Base-by-base conservation (phyloP, 2,888 invertebrate genomes). In the Chydorus sphaericus region DNA sequence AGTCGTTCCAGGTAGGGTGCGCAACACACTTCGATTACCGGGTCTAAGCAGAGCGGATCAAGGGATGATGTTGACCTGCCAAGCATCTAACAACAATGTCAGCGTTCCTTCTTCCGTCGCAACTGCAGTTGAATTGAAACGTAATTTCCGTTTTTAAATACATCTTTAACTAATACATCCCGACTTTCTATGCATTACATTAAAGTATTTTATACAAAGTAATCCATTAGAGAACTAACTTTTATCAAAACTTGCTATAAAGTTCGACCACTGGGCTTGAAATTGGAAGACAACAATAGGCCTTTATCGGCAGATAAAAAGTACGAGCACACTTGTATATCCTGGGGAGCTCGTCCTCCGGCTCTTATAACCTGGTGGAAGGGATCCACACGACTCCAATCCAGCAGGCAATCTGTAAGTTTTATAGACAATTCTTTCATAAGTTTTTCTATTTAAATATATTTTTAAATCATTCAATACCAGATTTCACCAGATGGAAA, bases 281-380 rank as follows among this genome's bases (percentile, higher is more conserved):
- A 80, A 65, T 85, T 91, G 65, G 75, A 80, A 65, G 80, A 73
- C 72, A 77, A 62, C 71, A 79, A 64, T 74, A 74, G 64, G 58
- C 81, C 83, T 48, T 76, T 91, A 66, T 82, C 85, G 53, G 88
- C 90, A 11, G 89, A 88, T 66, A 80, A 83, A 58, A 76, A 83
- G 54, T 89, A 88, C 72, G 84, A 86, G 69, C 81, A 89, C 58
- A 77, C 81, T 55, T 90, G 90, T 67, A 82, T 84, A 70, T 84
- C 88, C 4, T 82, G 83, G 14, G 90, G 90, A 63, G 87, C 87
- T 51, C 76, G 88, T 60, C 89, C 90, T 57, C 82, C 88, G 23
- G 87, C 90, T 29, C 78, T 85, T 67, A 81, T 90, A 70, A 83
- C 87, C n/a, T 90, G 90, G 90, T 86, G 85, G 74, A 89, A 89